Conservation (phyloP, 2,797 vertebrate species). For the Lutjanus argentimaculatus region DNA sequence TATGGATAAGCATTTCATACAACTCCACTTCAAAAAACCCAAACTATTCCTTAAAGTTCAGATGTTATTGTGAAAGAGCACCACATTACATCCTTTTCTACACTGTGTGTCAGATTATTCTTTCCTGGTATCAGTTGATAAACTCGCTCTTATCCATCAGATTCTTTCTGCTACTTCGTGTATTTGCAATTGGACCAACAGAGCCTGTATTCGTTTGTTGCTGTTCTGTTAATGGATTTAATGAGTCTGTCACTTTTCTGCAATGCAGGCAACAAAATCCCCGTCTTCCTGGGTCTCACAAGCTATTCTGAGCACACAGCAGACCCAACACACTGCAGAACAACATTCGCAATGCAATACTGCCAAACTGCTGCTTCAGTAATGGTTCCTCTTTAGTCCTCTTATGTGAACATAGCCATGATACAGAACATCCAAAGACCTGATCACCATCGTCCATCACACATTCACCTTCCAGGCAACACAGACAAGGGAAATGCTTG, state of each 20-base stretch:
- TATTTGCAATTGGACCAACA: slow-evolving; percentile 71
- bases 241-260: slow-evolving; percentile 66
- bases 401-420: slow-evolving; percentile 57
- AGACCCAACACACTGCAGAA: slow-evolving; percentile 66
- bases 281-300: slow-evolving; percentile 82
- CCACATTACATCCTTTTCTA: slow-evolving; percentile 23
- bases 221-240: slow-evolving; percentile 56
- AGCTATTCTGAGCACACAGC: slow-evolving; percentile 53
- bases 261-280: slow-evolving; percentile 86
- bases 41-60: not conserved
- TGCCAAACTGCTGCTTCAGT: slow-evolving; percentile 78
- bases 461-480: slow-evolving; percentile 44
- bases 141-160: slow-evolving; percentile 17
- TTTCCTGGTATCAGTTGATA: slow-evolving; percentile 12
- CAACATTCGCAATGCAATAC: slow-evolving; percentile 79
- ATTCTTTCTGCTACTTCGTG: slow-evolving; percentile 55
- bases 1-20: no score
- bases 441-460: slow-evolving; percentile 27
- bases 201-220: slow-evolving; percentile 49
- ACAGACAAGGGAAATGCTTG: slow-evolving; percentile 60
- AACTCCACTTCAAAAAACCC: no score
- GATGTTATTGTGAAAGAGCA: slow-evolving; percentile 9
- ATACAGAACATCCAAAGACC: slow-evolving; percentile 75
- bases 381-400: slow-evolving; percentile 59
- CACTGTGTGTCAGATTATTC: not conserved